phyloP scores from a whole-genome alignment of 1,140 invertebrate genomes.

The Macrobrachium rosenbergii region DNA sequence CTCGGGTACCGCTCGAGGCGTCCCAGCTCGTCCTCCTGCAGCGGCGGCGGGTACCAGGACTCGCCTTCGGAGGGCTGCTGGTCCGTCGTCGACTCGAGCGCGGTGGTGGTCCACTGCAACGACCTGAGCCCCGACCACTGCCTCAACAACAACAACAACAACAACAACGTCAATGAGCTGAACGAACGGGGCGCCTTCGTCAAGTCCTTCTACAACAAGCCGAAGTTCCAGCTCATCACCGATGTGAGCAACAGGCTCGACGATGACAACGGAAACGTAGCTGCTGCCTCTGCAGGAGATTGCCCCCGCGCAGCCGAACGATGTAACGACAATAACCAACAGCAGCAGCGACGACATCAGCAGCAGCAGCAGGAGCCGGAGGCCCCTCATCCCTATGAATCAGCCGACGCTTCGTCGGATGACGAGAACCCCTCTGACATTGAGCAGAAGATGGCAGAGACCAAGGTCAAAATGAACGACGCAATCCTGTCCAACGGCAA shows the following conservation, averaged over 20 bases:
- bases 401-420: conserved; percentile 61
- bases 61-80: neutral
- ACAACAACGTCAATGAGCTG: conserved; percentile 74
- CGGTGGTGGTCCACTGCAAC: conserved; percentile 13
- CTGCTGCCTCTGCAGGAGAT: neutral
- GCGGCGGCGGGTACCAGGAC: neutral
- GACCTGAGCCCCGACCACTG: conserved; percentile 45
- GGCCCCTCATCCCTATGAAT: neutral
- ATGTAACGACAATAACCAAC: neutral
- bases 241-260: conserved; percentile 9
- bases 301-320: neutral
- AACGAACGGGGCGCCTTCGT: conserved; percentile 73
- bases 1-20: conserved; percentile 27
- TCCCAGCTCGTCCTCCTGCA: neutral
- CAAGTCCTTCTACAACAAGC: conserved; percentile 76
- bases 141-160: conserved; percentile 68
- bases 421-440: conserved; percentile 69
- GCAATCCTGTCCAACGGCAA: conserved; percentile 68
- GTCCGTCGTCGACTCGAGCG: neutral
- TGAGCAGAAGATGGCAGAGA: conserved; percentile 64
- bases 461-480: conserved; percentile 68
- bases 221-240: conserved; percentile 73
- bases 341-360: no score
- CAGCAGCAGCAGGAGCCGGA: no score
- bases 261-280: conserved; percentile 59